Evolutionary conservation across 1,140 invertebrate species (phyloP), one percentile per base, ranked within the genome.

Genomic region (Sminthurides bifidus): DNA sequence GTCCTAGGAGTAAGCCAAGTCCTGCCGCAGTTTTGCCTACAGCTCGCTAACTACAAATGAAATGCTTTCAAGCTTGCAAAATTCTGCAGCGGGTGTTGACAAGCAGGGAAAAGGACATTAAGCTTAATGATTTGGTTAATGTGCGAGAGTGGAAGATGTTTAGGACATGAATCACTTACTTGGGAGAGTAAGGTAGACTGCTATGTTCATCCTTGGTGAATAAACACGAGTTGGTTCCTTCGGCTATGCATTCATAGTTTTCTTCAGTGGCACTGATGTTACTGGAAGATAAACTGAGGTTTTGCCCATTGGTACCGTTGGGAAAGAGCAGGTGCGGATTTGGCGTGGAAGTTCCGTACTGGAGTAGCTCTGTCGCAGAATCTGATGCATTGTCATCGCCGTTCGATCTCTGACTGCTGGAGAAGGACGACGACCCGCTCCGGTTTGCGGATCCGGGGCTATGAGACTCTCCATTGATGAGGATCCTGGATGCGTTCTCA

Each of bases 161-260:
- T n/a, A n/a, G n/a, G n/a, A n/a, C n/a, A 37, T 37, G 17, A 5
- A 3, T 40, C 24, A 21, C 44, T 56, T 46, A 60, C 58, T 54
- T 52, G 38, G 49, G 23, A 27, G 10, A 48, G 24, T 52, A 52
- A 41, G 52, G 58, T 27, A 56, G 21, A 4, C 56, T 58, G 12
- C 45, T 55, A 31, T 59, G 49, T 52, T 60, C 58, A 41, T 50
- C 56, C 1, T 48, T 19, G 4, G 54, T 52, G 44, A 76, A 75
- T 70, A 76, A 65, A 72, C 77, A 27, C 70, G 82, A 68, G 66
- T 70, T 66, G 8, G 66, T 64, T 41, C 73, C 77, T 66, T 79
- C 79, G 2, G 77, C 78, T 60, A 77, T 79, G 63, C 80, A 79
- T 67, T 81, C 80, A 67, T 76, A 81, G 65, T 77, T 80, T 66